These are phyloP conservation scores for Ferdinandea cuprea DNA, from an alignment of 2,888 invertebrate species.

Conservation along the genomic window DNA sequence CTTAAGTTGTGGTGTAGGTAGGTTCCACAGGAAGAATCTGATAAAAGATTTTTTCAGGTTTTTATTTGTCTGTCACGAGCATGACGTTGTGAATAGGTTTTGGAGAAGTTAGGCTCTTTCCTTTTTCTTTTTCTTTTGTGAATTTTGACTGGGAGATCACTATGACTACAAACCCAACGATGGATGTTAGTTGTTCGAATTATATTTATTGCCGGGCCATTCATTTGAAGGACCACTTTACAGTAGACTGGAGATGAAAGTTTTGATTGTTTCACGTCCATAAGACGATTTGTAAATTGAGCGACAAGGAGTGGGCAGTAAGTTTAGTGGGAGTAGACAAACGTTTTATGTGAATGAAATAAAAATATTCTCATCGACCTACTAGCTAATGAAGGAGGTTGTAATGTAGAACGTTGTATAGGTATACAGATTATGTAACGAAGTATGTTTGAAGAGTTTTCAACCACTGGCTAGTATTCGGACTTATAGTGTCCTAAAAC, in stretches of 20 bases:
- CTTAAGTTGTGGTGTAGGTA: background rate
- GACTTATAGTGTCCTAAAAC: no score
- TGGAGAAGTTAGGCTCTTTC: conserved; percentile 8
- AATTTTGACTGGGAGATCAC: background rate
- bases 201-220: conserved; percentile 37
- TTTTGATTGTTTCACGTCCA: conserved; percentile 63
- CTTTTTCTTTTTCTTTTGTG: conserved; percentile 1
- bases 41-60: conserved; percentile 64
- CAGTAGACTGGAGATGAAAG: conserved; percentile 40
- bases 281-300: conserved; percentile 49
- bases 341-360: background rate
- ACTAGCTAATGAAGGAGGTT: no score
- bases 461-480: no score
- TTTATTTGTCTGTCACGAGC: conserved; percentile 27
- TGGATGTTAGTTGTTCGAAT: conserved; percentile 11
- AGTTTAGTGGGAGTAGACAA: no score
- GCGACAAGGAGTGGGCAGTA: background rate
- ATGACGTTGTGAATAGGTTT: conserved; percentile 1
- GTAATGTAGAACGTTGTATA: no score
- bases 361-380: no score
- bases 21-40: conserved; percentile 41
- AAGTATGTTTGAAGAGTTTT: no score
- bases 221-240: conserved; percentile 43
- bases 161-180: no score
- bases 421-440: no score